Conservation (phyloP, 2,888 invertebrate species). For the Venustoraphidia nigricollis region DNA sequence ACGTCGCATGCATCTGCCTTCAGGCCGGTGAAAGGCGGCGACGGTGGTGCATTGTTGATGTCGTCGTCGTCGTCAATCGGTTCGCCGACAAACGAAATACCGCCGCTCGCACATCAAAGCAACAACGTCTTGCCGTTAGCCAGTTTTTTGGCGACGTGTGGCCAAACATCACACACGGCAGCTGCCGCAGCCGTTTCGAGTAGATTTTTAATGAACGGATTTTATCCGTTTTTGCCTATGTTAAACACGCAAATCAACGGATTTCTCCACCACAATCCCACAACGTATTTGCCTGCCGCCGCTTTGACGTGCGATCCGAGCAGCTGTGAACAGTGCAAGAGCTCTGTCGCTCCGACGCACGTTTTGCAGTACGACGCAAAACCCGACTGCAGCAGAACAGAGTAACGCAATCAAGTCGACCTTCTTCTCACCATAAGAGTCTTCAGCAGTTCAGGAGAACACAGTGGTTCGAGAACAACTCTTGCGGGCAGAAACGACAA, state of each 20-base stretch:
- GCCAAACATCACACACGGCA: background rate
- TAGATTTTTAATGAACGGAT: constrained; percentile 24
- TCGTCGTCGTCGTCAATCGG: constrained; percentile 11
- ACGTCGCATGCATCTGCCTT: constrained; percentile 23
- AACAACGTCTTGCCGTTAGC: background rate
- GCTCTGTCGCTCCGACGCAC: no score
- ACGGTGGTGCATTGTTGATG: constrained; percentile 11
- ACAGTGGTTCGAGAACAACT: no score
- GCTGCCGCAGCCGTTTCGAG: background rate
- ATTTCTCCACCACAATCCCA: background rate
- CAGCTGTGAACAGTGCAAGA: constrained; percentile 3
- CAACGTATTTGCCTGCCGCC: background rate
- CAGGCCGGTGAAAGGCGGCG: constrained; percentile 20
- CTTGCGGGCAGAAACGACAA: no score
- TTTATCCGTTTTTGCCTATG: constrained; percentile 28
- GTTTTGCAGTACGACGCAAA: no score
- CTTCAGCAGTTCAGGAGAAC: no score
- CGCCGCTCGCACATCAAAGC: constrained; percentile 23
- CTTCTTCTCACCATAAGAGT: no score
- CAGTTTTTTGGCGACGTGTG: background rate
- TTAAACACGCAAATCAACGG: constrained; percentile 17
- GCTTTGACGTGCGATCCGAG: background rate
- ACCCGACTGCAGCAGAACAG: no score
- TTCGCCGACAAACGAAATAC: constrained; percentile 19
- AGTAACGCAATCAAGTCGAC: no score